Evolutionary conservation across 2,888 invertebrate species (phyloP), one percentile per base, ranked within the genome.

Genomic region (Mythimna vitellina): DNA sequence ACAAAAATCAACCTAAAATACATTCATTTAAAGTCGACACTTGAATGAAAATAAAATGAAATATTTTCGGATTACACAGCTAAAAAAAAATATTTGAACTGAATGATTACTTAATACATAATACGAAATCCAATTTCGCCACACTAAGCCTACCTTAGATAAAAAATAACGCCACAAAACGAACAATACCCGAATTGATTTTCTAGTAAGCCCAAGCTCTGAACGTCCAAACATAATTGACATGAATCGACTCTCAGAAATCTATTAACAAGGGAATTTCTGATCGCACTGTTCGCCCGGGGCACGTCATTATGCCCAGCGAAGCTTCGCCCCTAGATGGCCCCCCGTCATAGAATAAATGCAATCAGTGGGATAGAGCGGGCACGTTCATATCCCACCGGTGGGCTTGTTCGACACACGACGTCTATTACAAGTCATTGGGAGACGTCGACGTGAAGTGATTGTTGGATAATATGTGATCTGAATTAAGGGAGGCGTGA

Each of bases 301-400:
- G 78, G 78, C 76, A 64, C 69, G 76, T 83, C 86, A 81, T 86
- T 81, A 84, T 71, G 77, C 68, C 71, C 76, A 64, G 61, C 76
- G 61, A n/a, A 72, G 79, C 73, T 63, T 78, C 65, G 65, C 67
- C 78, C 78, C 81, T 74, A 79, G 83, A 78, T 75, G 73, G 69
- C 83, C 79, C 77, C 81, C 82, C 82, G 85, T 87, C 87, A 89
- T 86, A 86, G 87, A 90, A 89, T 87, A 90, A 90, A 90, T 88
- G 90, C 90, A 90, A 91, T 90, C 89, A 89, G 81, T 69, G 81
- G 65, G 83, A 87, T 89, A 82, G 85, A 80, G 87, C 82, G 85
- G 81, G 87, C 91, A 90, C 90, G 91, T 90, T 76, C 87, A 74
- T 87, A 84, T 78, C 80, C 84, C 87, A 85, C 79, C 82, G 79